Conservation (phyloP, 2,888 invertebrate species). For the Microplitis deprimator region DNA sequence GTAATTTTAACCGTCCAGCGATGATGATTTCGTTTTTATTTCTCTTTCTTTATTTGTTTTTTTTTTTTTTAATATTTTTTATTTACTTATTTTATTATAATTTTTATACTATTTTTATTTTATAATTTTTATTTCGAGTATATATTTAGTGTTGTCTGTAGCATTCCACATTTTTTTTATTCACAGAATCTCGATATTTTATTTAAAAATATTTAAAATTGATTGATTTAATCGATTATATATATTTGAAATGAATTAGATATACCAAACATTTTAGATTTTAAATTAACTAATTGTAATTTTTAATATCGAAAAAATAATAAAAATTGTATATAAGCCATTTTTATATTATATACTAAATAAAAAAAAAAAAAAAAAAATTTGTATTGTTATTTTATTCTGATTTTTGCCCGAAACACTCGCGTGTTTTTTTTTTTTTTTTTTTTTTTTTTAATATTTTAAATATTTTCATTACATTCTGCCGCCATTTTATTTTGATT, state of each 20-base stretch:
- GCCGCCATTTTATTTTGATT: no score
- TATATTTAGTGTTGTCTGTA: slow-evolving; percentile 15
- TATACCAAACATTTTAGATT: slow-evolving; percentile 6
- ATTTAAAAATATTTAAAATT: slow-evolving; percentile 7
- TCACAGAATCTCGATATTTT: background rate
- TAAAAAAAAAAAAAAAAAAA: background rate
- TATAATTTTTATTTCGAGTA: slow-evolving; percentile 46
- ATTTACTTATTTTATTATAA: slow-evolving; percentile 17
- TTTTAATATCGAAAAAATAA: slow-evolving; percentile 3
- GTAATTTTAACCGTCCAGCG: slow-evolving; percentile 68
- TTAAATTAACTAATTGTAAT: slow-evolving; percentile 8
- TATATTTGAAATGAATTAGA: slow-evolving; percentile 17
- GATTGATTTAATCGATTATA: background rate
- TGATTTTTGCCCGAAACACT: no score
- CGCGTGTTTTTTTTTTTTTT: no score
- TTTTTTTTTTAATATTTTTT: slow-evolving; percentile 50
- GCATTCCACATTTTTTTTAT: background rate
- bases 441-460: no score
- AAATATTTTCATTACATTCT: no score
- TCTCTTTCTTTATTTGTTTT: slow-evolving; percentile 58
- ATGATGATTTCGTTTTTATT: slow-evolving; percentile 61
- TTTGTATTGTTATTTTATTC: no score
- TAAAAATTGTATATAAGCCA: slow-evolving; percentile 45
- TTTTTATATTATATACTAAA: slow-evolving; percentile 17
- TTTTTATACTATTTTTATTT: slow-evolving; percentile 39